Percentiles rank a stretch among this genome's conserved stretches.
phyloP scores from a whole-genome alignment of 37 sponge, comb jelly and placozoan genomes.

The Hormiphora californensis region DNA sequence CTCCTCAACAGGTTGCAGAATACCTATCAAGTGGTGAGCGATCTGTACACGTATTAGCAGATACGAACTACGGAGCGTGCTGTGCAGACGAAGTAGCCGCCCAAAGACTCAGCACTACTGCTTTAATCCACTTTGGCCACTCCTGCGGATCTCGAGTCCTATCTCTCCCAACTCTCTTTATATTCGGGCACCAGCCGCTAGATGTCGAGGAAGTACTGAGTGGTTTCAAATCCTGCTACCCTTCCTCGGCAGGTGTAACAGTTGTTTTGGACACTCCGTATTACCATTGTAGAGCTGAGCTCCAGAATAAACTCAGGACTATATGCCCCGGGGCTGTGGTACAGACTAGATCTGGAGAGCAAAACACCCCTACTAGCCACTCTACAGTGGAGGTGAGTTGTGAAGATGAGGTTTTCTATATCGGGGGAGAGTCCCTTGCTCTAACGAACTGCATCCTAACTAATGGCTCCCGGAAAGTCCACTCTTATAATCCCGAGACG shows the following conservation, averaged over 20 bases:
- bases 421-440: neutral
- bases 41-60: slow-evolving; percentile 11
- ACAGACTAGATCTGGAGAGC: neutral
- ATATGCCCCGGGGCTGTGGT: neutral
- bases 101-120: neutral
- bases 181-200: neutral
- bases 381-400: neutral
- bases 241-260: neutral
- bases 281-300: neutral
- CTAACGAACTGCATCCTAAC: slow-evolving; percentile 9
- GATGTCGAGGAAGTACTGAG: neutral
- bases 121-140: slow-evolving; percentile 13
- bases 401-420: neutral
- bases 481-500: slow-evolving; percentile 67
- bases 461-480: slow-evolving; percentile 54
- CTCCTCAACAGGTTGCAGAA: too few species aligned
- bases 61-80: slow-evolving; percentile 26
- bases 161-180: neutral
- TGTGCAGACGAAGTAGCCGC: slow-evolving; percentile 32
- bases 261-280: neutral
- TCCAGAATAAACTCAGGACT: neutral
- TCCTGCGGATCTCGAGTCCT: neutral
- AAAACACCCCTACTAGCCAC: neutral
- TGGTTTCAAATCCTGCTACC: neutral
- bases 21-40: too few species aligned